Conservation (phyloP, 2,113 vertebrate species). For the Microtus pennsylvanicus region DNA sequence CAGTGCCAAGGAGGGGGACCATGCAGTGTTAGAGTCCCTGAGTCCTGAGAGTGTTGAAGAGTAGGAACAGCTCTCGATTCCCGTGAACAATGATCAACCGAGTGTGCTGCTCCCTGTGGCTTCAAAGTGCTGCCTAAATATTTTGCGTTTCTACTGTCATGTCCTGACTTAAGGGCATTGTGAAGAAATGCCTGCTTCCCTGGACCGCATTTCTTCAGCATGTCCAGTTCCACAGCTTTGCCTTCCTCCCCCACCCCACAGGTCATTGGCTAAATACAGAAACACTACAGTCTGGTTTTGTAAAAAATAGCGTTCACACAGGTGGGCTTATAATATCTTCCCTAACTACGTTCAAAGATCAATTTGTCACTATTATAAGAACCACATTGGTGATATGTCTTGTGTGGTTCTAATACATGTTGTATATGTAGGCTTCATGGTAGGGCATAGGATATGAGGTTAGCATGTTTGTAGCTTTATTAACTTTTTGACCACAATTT, state of each 20-base stretch:
- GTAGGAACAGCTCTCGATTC: neutral
- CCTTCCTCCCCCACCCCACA: neutral
- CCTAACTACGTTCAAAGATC: neutral
- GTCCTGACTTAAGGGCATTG: neutral
- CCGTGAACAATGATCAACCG: neutral
- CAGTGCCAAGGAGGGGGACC: fast-evolving
- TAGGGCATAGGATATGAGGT: neutral
- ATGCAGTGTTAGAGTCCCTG: too few relatives aligned
- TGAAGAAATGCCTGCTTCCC: neutral
- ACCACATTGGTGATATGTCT: neutral
- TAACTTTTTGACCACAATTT: neutral
- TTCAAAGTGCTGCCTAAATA: neutral
- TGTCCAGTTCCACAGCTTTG: neutral
- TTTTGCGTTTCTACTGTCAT: neutral
- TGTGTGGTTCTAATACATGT: neutral
- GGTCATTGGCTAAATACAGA: neutral
- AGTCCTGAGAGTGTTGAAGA: fast-evolving
- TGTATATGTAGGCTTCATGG: neutral
- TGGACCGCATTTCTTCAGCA: neutral
- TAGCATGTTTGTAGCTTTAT: neutral
- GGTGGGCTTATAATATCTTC: neutral
- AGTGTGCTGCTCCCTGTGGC: neutral
- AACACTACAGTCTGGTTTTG: neutral
- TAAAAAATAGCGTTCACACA: neutral
- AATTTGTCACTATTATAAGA: neutral